Conservation (phyloP, 2,797 vertebrate genomes). For the Aselliscus stoliczkanus region DNA sequence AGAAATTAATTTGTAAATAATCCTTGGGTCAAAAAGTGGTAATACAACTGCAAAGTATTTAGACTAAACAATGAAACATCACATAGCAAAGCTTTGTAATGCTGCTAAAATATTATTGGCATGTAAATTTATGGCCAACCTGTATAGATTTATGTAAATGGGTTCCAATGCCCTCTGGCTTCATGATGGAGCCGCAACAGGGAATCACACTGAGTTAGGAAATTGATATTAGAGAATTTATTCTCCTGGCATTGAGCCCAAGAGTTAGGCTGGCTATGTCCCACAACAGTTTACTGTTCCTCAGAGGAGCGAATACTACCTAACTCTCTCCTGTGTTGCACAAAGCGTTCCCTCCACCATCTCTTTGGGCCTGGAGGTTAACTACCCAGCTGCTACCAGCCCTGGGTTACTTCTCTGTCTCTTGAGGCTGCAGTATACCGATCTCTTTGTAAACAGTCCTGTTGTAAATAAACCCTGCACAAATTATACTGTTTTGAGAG, state of each 20-base stretch:
- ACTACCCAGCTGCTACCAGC: background rate
- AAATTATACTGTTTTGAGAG: conserved; percentile 13
- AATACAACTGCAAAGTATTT: background rate
- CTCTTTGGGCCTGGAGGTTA: background rate
- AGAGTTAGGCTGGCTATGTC: background rate
- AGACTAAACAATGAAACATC: background rate
- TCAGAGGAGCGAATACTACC: background rate
- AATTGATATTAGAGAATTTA: background rate
- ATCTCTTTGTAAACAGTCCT: conserved; percentile 16
- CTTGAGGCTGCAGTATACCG: background rate
- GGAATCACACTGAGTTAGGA: background rate
- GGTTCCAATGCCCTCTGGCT: background rate
- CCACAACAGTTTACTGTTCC: background rate
- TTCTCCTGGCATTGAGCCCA: background rate
- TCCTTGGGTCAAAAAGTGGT: background rate
- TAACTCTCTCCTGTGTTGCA: background rate
- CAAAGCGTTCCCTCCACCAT: background rate
- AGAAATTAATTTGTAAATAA: background rate
- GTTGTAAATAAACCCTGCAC: conserved; percentile 11
- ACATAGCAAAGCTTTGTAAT: background rate
- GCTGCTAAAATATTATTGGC: background rate
- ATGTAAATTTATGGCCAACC: background rate
- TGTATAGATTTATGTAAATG: background rate
- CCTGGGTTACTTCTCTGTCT: background rate
- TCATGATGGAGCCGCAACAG: background rate